A percentile compares a stretch with the other conserved stretches of the same genome.
Conservation (phyloP, 2,113 vertebrate genomes). For the Phyllostomus hastatus region DNA sequence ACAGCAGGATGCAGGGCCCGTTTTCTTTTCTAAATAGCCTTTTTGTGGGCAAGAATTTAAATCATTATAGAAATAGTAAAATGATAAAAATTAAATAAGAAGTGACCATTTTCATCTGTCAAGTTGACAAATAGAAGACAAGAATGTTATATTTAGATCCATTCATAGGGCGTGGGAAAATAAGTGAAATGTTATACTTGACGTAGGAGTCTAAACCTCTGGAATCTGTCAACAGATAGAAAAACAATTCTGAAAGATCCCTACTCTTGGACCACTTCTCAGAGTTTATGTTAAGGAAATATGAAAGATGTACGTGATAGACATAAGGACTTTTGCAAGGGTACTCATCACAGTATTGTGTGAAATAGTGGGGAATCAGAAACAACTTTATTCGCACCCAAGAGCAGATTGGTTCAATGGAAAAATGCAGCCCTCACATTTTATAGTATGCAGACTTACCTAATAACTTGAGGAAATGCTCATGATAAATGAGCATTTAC, state of each 20-base stretch:
- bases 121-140: not conserved
- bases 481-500: not conserved
- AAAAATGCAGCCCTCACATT: not conserved
- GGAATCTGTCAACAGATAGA: not conserved
- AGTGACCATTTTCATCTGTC: not conserved
- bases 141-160: not conserved
- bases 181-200: not conserved
- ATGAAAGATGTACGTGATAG: not conserved
- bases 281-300: constrained; percentile 13
- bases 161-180: not conserved
- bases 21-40: not conserved
- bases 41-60: not conserved
- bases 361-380: not conserved
- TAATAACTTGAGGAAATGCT: not conserved
- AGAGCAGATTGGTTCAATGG: not conserved
- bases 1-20: not conserved
- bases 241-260: not conserved
- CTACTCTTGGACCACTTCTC: not conserved
- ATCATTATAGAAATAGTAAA: not conserved
- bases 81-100: not conserved
- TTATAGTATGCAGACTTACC: not conserved
- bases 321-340: not conserved
- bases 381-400: not conserved
- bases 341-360: not conserved
- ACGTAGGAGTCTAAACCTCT: not conserved